Conservation (phyloP, 2,888 invertebrate genomes). For the Abrostola triplasia region DNA sequence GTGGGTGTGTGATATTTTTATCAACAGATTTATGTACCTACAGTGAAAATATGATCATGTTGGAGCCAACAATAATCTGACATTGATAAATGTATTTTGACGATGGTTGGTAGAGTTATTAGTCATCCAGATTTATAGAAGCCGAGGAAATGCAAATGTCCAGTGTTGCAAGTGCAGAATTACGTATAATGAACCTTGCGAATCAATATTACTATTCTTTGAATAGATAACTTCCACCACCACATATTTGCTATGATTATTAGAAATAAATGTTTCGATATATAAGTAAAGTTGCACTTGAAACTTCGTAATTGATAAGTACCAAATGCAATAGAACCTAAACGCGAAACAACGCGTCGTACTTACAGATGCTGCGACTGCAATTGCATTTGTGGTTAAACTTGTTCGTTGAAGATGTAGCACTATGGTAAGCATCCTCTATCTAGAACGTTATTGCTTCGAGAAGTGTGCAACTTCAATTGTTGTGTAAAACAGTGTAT, state of each 20-base stretch:
- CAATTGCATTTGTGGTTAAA: slow-evolving; percentile 1
- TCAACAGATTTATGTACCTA: slow-evolving; percentile 22
- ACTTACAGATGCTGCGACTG: neutral
- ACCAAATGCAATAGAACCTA: neutral
- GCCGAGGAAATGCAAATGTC: neutral
- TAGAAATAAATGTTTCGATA: no score
- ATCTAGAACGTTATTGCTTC: neutral
- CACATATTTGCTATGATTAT: no score
- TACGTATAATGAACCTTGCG: neutral
- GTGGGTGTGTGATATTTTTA: slow-evolving; percentile 29
- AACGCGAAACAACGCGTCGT: neutral
- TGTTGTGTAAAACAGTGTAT: neutral
- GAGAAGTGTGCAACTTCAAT: neutral
- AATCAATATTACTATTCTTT: no score
- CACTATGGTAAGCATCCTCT: neutral
- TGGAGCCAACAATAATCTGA: slow-evolving; percentile 41
- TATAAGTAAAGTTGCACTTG: neutral
- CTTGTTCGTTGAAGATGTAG: slow-evolving; percentile 1
- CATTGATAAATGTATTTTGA: slow-evolving; percentile 50
- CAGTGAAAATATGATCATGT: slow-evolving; percentile 24
- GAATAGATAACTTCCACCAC: no score
- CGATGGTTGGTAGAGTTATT: slow-evolving; percentile 28
- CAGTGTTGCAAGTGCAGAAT: neutral
- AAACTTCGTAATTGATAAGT: neutral
- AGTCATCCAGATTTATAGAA: slow-evolving; percentile 28